Evolutionary conservation across 2,113 vertebrate species (phyloP), one percentile per base, ranked within the genome.

Genomic region (Paradisaea rubra): DNA sequence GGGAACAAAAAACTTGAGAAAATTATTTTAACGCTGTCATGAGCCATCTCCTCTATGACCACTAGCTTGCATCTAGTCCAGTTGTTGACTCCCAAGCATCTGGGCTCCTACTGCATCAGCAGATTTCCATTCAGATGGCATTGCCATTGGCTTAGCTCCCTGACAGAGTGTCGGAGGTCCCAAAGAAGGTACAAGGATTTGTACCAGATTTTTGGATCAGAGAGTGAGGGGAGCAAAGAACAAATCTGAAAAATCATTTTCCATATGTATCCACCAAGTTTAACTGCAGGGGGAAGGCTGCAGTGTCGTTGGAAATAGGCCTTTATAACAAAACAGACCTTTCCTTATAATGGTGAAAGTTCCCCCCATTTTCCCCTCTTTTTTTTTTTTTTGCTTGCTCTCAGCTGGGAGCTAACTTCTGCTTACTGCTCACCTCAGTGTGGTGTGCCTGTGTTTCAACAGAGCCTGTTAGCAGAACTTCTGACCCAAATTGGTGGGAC

Each of bases 141-240:
- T 37, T 37, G 15, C 25, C 41, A 35, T 44, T 49, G 80, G 19
- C 37, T 73, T 41, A 57, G 63, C 17, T 85, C 35, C 30, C 21
- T 1, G 11, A 37, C 19, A 12, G 19, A 11, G 41, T 56, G 41
- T 52, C 0, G 0, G 31, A 4, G 14, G 10, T 80, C 44, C n/a
- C 53, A 71, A 59, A 41, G 70, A 59, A 82, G 7, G 13, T 35
- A 23, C 8, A 16, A 21, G 12, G 20, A 18, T 56, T 92, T 64
- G 13, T 68, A 39, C 10, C 12, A n/a, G 41, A 17, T 80, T 52
- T 64, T 45, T 47, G 17, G n/a, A 30, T 45, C 4, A 7, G 42
- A 33, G 79, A 59, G 61, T 39, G 41, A 45, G 22, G 9, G 56
- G 15, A 69, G 12, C 37, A 70, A 33, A 70, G 11, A 71, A 27